Conservation (phyloP, 2,797 vertebrate genomes). For the Melanotaenia maccullochi region DNA sequence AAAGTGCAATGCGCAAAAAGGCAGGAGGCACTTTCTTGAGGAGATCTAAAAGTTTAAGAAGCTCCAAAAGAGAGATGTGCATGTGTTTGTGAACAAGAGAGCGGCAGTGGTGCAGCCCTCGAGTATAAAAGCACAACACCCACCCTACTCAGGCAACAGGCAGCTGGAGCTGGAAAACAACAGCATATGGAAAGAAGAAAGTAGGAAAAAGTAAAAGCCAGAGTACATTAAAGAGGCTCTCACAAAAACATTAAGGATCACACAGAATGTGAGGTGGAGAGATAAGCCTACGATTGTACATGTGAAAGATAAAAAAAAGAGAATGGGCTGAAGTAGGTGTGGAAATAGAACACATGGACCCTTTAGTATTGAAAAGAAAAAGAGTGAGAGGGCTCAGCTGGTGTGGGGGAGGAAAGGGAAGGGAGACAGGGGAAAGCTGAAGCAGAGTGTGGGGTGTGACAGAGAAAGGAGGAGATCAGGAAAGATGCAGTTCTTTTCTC, state of each 20-base stretch:
- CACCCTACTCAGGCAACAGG: slow-evolving; percentile 23
- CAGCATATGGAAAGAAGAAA: slow-evolving; percentile 29
- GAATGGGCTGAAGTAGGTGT: slow-evolving; percentile 51
- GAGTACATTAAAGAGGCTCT: slow-evolving; percentile 38
- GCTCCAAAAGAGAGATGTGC: slow-evolving; percentile 2
- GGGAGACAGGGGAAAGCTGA: slow-evolving; percentile 29
- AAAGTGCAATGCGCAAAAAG: neutral
- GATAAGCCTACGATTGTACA: slow-evolving; percentile 10
- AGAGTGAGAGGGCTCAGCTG: slow-evolving; percentile 65
- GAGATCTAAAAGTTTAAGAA: slow-evolving; percentile 11
- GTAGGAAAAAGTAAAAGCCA: slow-evolving; percentile 39
- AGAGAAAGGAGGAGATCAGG: slow-evolving; percentile 31
- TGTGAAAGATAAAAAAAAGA: slow-evolving; percentile 38
- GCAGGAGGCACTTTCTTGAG: slow-evolving; percentile 11
- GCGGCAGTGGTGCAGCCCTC: slow-evolving; percentile 32
- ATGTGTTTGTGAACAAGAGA: slow-evolving; percentile 17
- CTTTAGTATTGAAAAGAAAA: slow-evolving; percentile 50
- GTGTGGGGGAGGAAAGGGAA: slow-evolving; percentile 60
- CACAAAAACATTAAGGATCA: slow-evolving; percentile 31
- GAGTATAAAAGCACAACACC: slow-evolving; percentile 26
- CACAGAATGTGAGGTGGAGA: slow-evolving; percentile 21
- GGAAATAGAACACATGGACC: slow-evolving; percentile 60
- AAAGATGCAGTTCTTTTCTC: slow-evolving; percentile 42
- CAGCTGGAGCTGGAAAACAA: slow-evolving; percentile 54
- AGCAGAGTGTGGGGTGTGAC: slow-evolving; percentile 23